These are phyloP conservation scores for Hippopotamus amphibius DNA, from an alignment of 2,113 vertebrate genomes.

Conservation along the genomic window DNA sequence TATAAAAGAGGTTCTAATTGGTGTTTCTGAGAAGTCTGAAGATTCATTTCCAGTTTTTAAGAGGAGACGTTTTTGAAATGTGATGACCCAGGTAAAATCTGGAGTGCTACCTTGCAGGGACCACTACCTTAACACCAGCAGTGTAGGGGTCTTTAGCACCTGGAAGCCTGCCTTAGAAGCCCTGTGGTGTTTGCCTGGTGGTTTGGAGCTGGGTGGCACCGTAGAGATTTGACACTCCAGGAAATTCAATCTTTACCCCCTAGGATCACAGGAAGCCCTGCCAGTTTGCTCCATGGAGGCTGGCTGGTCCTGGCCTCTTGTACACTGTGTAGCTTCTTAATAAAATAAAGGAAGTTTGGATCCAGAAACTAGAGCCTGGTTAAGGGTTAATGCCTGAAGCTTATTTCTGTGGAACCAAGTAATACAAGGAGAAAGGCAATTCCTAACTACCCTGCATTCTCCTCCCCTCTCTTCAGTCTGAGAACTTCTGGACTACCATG, in stretches of 20 bases:
- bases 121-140: neutral
- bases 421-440: neutral
- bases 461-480: fast-evolving
- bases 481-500: neutral
- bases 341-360: too few species aligned
- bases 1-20: neutral
- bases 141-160: fast-evolving
- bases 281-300: neutral
- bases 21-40: neutral
- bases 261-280: neutral
- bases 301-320: neutral
- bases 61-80: neutral
- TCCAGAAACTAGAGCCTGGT: neutral
- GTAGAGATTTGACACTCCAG: neutral
- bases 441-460: neutral
- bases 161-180: neutral
- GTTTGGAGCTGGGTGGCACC: fast-evolving
- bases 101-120: neutral
- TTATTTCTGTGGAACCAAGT: neutral
- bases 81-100: neutral
- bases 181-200: neutral
- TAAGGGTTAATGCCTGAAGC: neutral
- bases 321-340: fast-evolving
- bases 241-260: neutral
- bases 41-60: neutral